phyloP scores from a whole-genome alignment of 2,113 vertebrate species.

The Leiothrix lutea region DNA sequence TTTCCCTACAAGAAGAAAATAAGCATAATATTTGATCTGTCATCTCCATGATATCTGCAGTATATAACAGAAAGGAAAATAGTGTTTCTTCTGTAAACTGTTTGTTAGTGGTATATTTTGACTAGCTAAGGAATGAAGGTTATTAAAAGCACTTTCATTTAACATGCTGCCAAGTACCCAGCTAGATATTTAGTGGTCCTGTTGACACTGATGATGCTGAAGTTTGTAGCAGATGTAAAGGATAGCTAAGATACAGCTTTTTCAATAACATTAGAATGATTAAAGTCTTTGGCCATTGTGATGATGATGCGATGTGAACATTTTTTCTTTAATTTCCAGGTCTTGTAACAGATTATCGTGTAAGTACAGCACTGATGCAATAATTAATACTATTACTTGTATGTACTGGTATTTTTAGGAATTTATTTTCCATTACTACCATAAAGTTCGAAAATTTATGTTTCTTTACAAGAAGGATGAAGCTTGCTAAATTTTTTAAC shows the following conservation, averaged over 20 bases:
- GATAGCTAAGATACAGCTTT: background rate
- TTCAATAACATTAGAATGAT: background rate
- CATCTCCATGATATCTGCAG: background rate
- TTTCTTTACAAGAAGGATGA: background rate
- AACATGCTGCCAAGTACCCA: background rate
- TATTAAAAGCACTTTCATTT: background rate
- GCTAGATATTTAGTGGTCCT: background rate
- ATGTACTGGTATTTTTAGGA: background rate
- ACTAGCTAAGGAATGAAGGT: background rate
- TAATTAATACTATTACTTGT: background rate
- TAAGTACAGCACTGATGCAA: constrained; percentile 69
- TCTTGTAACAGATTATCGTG: constrained; percentile 93
- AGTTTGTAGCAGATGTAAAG: background rate
- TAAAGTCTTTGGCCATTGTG: background rate
- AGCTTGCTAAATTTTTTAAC: background rate
- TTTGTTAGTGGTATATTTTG: background rate
- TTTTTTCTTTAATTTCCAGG: constrained; percentile 74
- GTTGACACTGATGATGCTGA: background rate
- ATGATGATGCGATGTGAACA: background rate
- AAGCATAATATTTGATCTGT: background rate
- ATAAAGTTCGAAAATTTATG: background rate
- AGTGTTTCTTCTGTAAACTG: background rate
- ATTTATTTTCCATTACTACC: background rate
- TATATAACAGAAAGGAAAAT: background rate
- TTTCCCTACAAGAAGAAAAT: background rate